Conservation (phyloP, 1,140 invertebrate species). For the Drosophila equinoxialis region DNA sequence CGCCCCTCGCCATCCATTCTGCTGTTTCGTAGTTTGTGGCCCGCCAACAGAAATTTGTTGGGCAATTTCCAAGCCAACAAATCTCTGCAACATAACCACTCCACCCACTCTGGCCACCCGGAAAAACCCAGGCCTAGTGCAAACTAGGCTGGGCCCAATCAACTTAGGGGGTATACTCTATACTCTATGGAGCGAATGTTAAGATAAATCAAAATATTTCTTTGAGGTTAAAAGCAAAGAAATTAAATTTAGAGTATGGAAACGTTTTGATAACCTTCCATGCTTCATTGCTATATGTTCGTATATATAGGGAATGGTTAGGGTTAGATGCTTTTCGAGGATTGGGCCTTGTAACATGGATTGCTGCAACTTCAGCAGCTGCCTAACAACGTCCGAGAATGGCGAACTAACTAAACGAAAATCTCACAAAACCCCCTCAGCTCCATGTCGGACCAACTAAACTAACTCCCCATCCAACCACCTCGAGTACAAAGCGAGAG, state of each 20-base stretch:
- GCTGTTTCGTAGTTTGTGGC: slow-evolving; percentile 64
- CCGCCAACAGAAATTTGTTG: slow-evolving; percentile 80
- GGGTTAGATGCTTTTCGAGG: not conserved
- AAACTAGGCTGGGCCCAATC: not conserved
- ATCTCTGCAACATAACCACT: slow-evolving; percentile 60
- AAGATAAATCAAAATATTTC: not conserved
- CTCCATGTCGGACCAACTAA: too few relatives aligned
- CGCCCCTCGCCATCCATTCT: not conserved
- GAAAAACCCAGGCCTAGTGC: slow-evolving; percentile 1
- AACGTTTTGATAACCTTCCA: not conserved
- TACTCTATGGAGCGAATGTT: not conserved
- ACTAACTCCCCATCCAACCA: slow-evolving; percentile 6
- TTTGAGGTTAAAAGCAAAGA: not conserved
- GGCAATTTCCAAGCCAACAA: slow-evolving; percentile 80
- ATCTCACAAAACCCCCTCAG: not conserved
- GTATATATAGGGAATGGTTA: not conserved
- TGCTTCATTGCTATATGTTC: not conserved
- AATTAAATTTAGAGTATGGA: not conserved
- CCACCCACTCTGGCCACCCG: not conserved
- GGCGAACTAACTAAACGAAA: not conserved
- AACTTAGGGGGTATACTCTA: not conserved
- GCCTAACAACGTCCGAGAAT: slow-evolving; percentile 56
- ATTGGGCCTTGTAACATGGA: slow-evolving; percentile 48
- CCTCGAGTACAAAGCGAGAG: slow-evolving; percentile 13
- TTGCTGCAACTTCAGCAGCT: slow-evolving; percentile 56